Evolutionary conservation across 2,797 vertebrate genomes (phyloP).

Genomic region (Catostomus latipinnis): DNA sequence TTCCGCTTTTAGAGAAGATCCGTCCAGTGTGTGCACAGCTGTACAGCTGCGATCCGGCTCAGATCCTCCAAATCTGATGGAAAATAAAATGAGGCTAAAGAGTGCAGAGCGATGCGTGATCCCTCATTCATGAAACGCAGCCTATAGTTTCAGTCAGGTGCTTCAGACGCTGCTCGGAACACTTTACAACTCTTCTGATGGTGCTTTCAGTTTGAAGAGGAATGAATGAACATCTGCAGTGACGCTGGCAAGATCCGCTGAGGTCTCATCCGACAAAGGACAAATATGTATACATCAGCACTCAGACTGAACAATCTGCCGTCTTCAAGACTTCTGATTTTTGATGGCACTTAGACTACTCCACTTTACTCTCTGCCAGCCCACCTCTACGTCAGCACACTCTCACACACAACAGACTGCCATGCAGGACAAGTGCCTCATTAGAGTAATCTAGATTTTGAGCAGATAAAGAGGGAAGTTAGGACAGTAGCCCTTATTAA

Average conservation of each 20-base stretch:
- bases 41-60: slow-evolving; percentile 66
- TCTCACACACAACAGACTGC: not conserved
- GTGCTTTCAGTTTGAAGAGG: slow-evolving; percentile 51
- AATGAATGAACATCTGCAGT: slow-evolving; percentile 45
- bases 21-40: slow-evolving; percentile 37
- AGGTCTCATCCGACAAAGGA: slow-evolving; percentile 33
- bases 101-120: slow-evolving; percentile 35
- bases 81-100: slow-evolving; percentile 54
- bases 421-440: slow-evolving; percentile 47
- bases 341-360: slow-evolving; percentile 73
- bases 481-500: not conserved
- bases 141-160: slow-evolving; percentile 58
- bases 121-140: slow-evolving; percentile 68
- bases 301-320: slow-evolving; percentile 59
- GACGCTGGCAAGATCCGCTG: slow-evolving; percentile 9
- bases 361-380: slow-evolving; percentile 78
- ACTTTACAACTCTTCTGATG: slow-evolving; percentile 40
- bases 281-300: slow-evolving; percentile 25
- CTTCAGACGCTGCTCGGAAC: not conserved
- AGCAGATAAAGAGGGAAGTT: slow-evolving; percentile 37
- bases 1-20: slow-evolving; percentile 23
- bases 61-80: slow-evolving; percentile 65
- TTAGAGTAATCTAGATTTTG: slow-evolving; percentile 41
- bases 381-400: slow-evolving; percentile 80
- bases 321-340: slow-evolving; percentile 71